Conservation (phyloP, 2,888 invertebrate genomes). For the Cyaniris semiargus region DNA sequence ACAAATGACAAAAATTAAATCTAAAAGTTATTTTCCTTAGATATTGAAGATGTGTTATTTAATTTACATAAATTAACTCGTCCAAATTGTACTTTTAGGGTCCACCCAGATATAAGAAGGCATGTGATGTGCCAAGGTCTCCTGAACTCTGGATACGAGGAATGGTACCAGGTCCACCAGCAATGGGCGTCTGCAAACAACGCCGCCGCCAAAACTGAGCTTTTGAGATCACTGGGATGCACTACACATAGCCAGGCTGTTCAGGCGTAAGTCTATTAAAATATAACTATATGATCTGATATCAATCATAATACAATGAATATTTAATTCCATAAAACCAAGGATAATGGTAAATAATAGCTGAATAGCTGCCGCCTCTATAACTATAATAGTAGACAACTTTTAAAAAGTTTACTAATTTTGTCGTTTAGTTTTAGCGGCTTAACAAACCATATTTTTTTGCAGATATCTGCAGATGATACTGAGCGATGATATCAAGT, state of each 20-base stretch:
- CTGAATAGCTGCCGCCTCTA: no score
- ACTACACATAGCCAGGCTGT: slow-evolving; percentile 59
- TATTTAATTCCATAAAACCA: no score
- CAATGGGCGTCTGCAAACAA: slow-evolving; percentile 60
- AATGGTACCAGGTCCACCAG: slow-evolving; percentile 80
- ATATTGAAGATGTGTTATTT: no score
- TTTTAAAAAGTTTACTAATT: no score
- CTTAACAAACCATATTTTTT: not conserved
- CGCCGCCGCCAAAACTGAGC: slow-evolving; percentile 66
- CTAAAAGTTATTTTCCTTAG: no score
- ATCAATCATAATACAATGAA: no score
- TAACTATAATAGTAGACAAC: no score
- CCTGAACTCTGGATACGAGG: slow-evolving; percentile 76
- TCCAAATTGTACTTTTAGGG: slow-evolving; percentile 48
- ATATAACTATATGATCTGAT: no score
- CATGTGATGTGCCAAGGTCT: slow-evolving; percentile 84
- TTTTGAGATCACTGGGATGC: slow-evolving; percentile 76
- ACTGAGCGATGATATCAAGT: slow-evolving; percentile 58
- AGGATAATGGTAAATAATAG: no score
- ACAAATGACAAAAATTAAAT: no score
- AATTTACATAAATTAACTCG: no score
- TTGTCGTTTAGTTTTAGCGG: no score
- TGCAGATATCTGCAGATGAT: slow-evolving; percentile 60
- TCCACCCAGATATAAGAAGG: slow-evolving; percentile 81
- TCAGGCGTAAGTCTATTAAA: slow-evolving; percentile 53